These are phyloP conservation scores for Burhinus bistriatus DNA, from an alignment of 2,113 vertebrate genomes.

Conservation along the genomic window DNA sequence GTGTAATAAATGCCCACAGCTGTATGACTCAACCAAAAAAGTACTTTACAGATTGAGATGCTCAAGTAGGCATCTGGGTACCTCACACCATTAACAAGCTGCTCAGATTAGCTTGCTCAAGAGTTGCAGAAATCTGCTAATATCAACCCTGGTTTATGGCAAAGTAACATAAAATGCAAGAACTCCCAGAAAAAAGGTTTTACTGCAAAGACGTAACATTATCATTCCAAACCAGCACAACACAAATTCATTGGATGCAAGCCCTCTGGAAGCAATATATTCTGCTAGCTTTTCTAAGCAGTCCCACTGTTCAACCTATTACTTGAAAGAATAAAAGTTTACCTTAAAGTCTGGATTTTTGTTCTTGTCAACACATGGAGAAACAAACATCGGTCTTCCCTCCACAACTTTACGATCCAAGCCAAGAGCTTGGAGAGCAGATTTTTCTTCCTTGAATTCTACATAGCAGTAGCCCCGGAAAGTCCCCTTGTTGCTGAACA, in stretches of 20 bases:
- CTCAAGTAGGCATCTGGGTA: background rate
- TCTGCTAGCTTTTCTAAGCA: background rate
- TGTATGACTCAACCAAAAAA: background rate
- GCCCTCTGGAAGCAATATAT: background rate
- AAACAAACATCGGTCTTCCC: conserved; percentile 94
- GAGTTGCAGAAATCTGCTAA: background rate
- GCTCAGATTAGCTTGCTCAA: background rate
- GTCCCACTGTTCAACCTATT: background rate
- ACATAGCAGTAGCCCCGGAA: conserved; percentile 94
- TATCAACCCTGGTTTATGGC: background rate
- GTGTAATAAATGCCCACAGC: background rate
- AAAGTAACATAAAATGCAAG: fast-evolving
- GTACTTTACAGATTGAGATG: background rate
- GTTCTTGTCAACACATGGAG: conserved; percentile 94
- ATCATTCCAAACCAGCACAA: background rate
- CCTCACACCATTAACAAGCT: background rate
- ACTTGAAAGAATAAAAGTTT: background rate
- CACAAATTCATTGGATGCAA: fast-evolving
- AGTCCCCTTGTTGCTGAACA: conserved; percentile 82
- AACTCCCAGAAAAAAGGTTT: background rate
- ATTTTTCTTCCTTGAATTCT: conserved; percentile 82
- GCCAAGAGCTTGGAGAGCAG: conserved; percentile 80
- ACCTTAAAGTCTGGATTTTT: conserved; percentile 97
- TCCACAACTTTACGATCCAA: conserved; percentile 85
- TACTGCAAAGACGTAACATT: background rate